Evolutionary conservation across 2,113 vertebrate species (phyloP), one percentile per base, ranked within the genome.

Genomic region (Bufo bufo): DNA sequence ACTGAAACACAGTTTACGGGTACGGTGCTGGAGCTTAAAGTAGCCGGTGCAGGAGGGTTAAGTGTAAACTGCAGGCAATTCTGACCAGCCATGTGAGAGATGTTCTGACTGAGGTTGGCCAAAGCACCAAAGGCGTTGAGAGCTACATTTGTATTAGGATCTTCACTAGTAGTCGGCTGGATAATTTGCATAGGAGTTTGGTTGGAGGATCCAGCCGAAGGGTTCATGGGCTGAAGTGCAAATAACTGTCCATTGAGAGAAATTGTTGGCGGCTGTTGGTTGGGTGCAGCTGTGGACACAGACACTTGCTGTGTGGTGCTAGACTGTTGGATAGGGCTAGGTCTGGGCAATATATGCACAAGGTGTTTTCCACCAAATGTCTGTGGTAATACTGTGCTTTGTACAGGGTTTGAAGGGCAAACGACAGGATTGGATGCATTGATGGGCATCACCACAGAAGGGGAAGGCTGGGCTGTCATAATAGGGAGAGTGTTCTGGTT

Each of bases 211-310:
- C 96, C 97, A 66, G 97, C 95, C 61, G 95, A 95, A 43, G 97
- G 96, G 93, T 97, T 98, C 87, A 99, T 94, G 74, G 98, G 97
- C 90, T 99, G 97, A 92, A 99, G 92, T 43, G 97, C 97, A 93
- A 99, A 99, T 86, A 99, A 94, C 91, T 99, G 98, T 77, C 98
- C 98, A 0, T 99, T 99, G 88, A 99, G 94, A 90, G 97, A 99
- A 92, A 99, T 97, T 6, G 98, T 99, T 78, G 99, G 97, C 33
- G 97, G 97, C 87, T 97, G 94, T 85, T 96, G 94, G 72, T 96
- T 96, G 5, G 7, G 89, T 82, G 84, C 92, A 52, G 94, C 93
- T 93, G 94, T 90, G 4, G 94, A 92, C 59, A 94, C 94, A 1
- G 95, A 93, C 87, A 94, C 93, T 0, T 94, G 93, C 11, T 94